Evolutionary conservation across 2,113 vertebrate genomes (phyloP).

Genomic region (Scartelaos histophorus): DNA sequence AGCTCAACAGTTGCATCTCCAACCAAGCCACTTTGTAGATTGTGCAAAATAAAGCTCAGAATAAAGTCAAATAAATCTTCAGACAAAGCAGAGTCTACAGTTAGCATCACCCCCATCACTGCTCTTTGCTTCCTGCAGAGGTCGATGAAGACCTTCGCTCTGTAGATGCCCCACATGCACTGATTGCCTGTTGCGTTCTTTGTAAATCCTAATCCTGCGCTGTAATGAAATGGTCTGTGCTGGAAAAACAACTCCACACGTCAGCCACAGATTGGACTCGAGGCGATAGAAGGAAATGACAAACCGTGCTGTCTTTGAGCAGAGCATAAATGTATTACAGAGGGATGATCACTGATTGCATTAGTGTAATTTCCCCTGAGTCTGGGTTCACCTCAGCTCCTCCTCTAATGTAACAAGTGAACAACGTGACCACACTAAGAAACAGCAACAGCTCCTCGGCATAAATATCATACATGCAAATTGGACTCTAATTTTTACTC

Average conservation of each 20-base stretch:
- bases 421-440: background rate
- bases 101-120: background rate
- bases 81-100: too few relatives aligned
- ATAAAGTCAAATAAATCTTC: too few relatives aligned
- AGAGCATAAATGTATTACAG: conserved; percentile 4
- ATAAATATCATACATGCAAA: background rate
- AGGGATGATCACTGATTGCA: background rate
- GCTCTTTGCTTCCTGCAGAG: too few relatives aligned
- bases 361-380: background rate
- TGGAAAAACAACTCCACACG: background rate
- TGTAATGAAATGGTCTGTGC: background rate
- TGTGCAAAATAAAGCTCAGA: too few relatives aligned
- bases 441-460: background rate
- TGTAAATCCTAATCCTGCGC: background rate
- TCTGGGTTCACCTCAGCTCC: background rate
- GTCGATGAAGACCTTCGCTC: background rate
- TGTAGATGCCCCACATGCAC: background rate
- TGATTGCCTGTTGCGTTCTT: background rate
- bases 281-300: background rate
- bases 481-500: background rate
- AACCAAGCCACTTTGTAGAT: too few relatives aligned
- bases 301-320: background rate
- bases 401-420: background rate
- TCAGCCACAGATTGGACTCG: background rate
- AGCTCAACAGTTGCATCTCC: too few relatives aligned